These are phyloP conservation scores for Paracyprichromis sp. DNA, from an alignment of 2,113 vertebrate genomes.

Conservation along the genomic window DNA sequence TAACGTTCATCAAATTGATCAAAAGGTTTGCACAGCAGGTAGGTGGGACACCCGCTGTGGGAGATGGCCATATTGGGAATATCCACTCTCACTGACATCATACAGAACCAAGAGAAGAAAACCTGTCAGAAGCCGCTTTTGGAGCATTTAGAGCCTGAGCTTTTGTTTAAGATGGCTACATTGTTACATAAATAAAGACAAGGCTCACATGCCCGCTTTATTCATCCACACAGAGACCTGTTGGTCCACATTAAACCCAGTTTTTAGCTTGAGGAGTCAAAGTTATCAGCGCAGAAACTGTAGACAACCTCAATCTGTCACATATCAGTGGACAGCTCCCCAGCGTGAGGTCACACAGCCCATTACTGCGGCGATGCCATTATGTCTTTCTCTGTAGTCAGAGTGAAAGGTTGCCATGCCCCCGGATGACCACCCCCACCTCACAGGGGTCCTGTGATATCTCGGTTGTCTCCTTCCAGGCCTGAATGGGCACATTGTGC, in stretches of 20 bases:
- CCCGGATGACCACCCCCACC: conserved; percentile 24
- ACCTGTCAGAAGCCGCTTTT: background rate
- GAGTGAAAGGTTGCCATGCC: conserved; percentile 47
- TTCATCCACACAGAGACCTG: background rate
- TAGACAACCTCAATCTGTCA: conserved; percentile 10
- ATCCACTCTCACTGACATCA: background rate
- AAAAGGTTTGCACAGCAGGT: background rate
- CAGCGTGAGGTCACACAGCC: conserved; percentile 13
- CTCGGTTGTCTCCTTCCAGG: conserved; percentile 58
- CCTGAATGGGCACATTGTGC: conserved; percentile 66
- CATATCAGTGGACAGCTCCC: background rate
- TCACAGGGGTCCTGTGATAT: conserved; percentile 60
- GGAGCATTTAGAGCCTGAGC: background rate
- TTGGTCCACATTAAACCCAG: background rate
- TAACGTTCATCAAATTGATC: background rate
- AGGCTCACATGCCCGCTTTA: background rate
- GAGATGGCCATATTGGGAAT: background rate
- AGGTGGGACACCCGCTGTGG: background rate
- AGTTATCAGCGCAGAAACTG: background rate
- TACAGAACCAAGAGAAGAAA: background rate
- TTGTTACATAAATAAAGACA: background rate
- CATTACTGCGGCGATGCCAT: conserved; percentile 28
- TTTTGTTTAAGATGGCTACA: background rate
- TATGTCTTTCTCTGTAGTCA: conserved; percentile 51
- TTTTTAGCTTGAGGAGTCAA: background rate